Evolutionary conservation across 2,888 invertebrate species (phyloP).

Genomic region (Netelia fuscicornis): DNA sequence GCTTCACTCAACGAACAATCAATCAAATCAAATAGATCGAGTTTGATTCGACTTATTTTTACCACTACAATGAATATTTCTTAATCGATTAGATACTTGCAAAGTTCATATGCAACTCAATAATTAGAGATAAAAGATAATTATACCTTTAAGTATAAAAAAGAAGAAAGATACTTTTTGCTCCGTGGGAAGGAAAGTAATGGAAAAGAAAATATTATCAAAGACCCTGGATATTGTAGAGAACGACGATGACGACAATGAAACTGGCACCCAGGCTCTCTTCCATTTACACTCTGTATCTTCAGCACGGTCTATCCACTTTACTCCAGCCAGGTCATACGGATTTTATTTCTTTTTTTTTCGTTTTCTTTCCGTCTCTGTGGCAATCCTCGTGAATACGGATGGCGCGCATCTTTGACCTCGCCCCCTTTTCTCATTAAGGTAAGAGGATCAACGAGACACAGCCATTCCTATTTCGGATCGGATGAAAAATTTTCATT

Average conservation of each 20-base stretch:
- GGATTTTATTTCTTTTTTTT: conserved; percentile 44
- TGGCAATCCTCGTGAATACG: conserved; percentile 34
- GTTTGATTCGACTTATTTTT: no score
- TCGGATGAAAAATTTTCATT: conserved; percentile 42
- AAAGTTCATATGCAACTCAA: no score
- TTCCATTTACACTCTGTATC: conserved; percentile 24
- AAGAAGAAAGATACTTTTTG: no score
- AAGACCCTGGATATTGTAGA: conserved; percentile 1
- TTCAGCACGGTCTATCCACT: conserved; percentile 52
- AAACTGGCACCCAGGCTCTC: background rate
- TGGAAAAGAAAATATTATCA: background rate
- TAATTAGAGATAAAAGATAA: no score
- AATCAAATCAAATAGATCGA: no score
- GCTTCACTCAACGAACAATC: no score
- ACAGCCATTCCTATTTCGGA: conserved; percentile 29
- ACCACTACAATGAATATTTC: no score
- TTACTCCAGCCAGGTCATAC: conserved; percentile 47
- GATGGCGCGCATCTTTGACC: conserved; percentile 53
- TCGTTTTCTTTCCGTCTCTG: conserved; percentile 29
- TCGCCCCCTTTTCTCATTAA: conserved; percentile 69
- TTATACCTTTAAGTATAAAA: no score
- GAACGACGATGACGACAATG: background rate
- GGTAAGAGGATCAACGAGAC: conserved; percentile 59
- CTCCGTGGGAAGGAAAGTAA: background rate
- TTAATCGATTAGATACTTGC: no score